phyloP scores from a whole-genome alignment of 2,888 invertebrate genomes.

The Acrocyrtus sp. region DNA sequence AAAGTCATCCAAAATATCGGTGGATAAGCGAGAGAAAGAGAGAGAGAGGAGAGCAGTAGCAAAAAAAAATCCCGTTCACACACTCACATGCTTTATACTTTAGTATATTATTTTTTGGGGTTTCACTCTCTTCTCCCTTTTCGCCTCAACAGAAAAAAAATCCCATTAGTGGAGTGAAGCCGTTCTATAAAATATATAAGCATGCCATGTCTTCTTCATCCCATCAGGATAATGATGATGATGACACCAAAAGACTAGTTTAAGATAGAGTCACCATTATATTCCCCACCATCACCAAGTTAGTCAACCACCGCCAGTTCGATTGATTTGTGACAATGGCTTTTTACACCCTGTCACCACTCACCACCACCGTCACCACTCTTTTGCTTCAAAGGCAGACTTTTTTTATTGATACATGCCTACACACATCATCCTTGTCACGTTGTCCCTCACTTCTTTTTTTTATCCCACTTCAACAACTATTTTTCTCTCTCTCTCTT shows the following conservation, averaged over 20 bases:
- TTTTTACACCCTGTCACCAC: slow-evolving; percentile 49
- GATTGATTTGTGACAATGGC: slow-evolving; percentile 50
- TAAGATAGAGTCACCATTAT: not conserved
- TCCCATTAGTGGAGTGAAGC: too few relatives aligned
- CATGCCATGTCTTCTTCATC: not conserved
- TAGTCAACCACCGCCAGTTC: not conserved
- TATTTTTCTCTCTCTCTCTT: not conserved
- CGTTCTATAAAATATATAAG: not conserved
- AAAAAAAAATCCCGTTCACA: too few relatives aligned
- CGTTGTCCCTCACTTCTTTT: not conserved
- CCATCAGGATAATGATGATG: slow-evolving; percentile 3
- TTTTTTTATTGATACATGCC: slow-evolving; percentile 14
- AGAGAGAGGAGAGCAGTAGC: too few relatives aligned
- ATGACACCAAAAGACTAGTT: not conserved
- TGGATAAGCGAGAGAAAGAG: not conserved
- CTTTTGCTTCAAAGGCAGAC: not conserved
- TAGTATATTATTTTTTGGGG: too few relatives aligned
- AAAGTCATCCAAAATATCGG: too few relatives aligned
- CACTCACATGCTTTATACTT: too few relatives aligned
- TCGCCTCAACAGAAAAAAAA: too few relatives aligned
- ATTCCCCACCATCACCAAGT: not conserved
- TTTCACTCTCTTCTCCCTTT: too few relatives aligned
- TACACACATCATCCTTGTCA: slow-evolving; percentile 2
- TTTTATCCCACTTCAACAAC: not conserved
- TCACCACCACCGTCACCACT: slow-evolving; percentile 7